Base-by-base conservation (phyloP, 2,888 invertebrate species). In the Capitulum mitella region DNA sequence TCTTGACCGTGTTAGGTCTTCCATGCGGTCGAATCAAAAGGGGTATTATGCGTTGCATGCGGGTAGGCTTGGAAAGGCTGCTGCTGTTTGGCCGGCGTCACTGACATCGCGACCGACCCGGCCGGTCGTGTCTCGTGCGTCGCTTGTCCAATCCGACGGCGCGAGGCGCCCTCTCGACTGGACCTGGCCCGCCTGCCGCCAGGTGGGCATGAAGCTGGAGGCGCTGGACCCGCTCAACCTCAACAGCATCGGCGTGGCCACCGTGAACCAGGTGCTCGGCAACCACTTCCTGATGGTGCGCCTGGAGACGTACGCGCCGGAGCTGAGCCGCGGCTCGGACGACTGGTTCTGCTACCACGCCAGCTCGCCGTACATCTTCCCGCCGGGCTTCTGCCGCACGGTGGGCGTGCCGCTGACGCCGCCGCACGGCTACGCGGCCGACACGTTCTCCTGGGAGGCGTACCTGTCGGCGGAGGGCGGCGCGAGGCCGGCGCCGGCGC, bases 291-390 rank as follows among this genome's bases (percentile, higher is more conserved):
- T 98, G 86, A 96, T 98, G 95, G 94, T 98, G 81, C 90, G 95
- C 82, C 96, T 98, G 84, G 98, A 98, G 85, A 95, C 94, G 64
- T 94, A 94, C 85, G 22, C 70, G n/a, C 5, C 8, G n/a, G n/a
- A 19, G n/a, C 90, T 46, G 85, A 85, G 32, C 84, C 85, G 82
- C 84, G 91, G 92, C 26, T 92, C 93, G 0, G 6, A 6, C 5
- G 97, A 97, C 86, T 96, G 97, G 95, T 97, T 98, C 85, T 98
- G 98, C 84, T 97, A 98, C 85, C 97, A 98, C 85, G 91, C 93
- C 81, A 91, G 92, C 81, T 98, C 97, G 2, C 94, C 97, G 0
- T 95, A 94, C 84, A 93, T 98, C 85, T 97, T 98, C 85, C 97
- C 98, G 75, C 93, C 94, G 19, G 98, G 98, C 3, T 98, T 97